Conservation (phyloP, 92 coral and sea anemone species). For the Nematostella vectensis region DNA sequence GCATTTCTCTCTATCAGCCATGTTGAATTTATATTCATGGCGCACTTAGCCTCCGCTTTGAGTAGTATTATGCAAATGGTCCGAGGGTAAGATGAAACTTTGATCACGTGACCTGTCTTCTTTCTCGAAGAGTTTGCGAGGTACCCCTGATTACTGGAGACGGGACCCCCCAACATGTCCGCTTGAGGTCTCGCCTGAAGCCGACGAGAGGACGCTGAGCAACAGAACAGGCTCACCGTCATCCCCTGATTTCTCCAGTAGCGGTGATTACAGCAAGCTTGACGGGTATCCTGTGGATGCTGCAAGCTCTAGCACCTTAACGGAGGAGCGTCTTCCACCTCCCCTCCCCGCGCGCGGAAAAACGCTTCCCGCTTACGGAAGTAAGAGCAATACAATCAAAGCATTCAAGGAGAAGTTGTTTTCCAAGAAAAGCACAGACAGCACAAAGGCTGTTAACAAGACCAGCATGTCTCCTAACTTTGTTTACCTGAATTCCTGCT, state of each 20-base stretch:
- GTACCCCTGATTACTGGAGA: conserved; percentile 15
- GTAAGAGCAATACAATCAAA: conserved; percentile 2
- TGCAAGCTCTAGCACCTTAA: conserved; percentile 20
- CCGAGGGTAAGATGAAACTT: no score
- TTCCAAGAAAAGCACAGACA: neutral
- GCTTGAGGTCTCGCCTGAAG: conserved; percentile 19
- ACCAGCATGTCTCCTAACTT: conserved; percentile 63
- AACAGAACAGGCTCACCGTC: neutral
- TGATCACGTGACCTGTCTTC: neutral
- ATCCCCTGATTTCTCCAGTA: conserved; percentile 16
- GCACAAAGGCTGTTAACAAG: neutral
- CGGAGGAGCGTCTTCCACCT: conserved; percentile 27
- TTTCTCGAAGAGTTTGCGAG: conserved; percentile 22
- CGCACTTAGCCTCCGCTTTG: no score
- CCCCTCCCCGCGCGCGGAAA: conserved; percentile 30
- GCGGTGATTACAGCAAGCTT: conserved; percentile 16
- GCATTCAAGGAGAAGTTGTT: neutral
- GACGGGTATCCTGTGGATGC: conserved; percentile 13
- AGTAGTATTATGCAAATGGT: no score
- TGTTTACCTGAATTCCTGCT: conserved; percentile 57
- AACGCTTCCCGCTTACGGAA: conserved; percentile 13
- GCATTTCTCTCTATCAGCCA: no score
- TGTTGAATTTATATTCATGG: no score
- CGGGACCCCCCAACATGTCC: conserved; percentile 17
- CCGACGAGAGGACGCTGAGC: conserved; percentile 1